phyloP scores from a whole-genome alignment of 2,113 vertebrate genomes.

The Tricholaema leucomelas region DNA sequence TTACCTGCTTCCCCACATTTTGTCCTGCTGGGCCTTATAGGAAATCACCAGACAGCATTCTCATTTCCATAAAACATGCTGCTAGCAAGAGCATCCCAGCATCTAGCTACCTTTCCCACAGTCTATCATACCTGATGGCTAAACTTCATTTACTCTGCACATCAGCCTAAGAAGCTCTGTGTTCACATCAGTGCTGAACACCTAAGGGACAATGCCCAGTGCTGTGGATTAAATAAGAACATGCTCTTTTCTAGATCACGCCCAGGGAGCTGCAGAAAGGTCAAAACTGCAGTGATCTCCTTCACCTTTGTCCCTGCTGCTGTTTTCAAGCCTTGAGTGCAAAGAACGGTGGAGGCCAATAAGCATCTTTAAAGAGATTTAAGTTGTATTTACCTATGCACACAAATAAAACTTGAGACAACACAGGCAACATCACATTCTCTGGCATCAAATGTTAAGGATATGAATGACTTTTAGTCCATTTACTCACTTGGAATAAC shows the following conservation, averaged over 20 bases:
- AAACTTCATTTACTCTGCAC: background rate
- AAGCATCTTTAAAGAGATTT: background rate
- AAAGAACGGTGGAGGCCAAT: background rate
- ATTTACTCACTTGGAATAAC: background rate
- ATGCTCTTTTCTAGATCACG: background rate
- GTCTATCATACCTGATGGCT: background rate
- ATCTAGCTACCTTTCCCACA: background rate
- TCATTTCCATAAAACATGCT: background rate
- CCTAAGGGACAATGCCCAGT: background rate
- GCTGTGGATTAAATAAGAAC: background rate
- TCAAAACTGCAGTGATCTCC: background rate
- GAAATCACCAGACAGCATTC: background rate
- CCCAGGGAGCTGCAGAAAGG: background rate
- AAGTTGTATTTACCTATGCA: constrained; percentile 6
- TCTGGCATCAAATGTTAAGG: background rate
- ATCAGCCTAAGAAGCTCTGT: background rate
- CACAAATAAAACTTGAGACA: background rate
- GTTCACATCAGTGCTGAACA: background rate
- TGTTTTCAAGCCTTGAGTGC: background rate
- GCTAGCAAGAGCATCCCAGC: background rate
- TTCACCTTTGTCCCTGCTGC: background rate
- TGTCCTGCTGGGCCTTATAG: background rate
- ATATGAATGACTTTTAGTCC: background rate
- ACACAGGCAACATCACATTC: background rate
- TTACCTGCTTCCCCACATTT: background rate